Base-by-base conservation (phyloP, 2,888 invertebrate species). In the Tupiocoris notatus region DNA sequence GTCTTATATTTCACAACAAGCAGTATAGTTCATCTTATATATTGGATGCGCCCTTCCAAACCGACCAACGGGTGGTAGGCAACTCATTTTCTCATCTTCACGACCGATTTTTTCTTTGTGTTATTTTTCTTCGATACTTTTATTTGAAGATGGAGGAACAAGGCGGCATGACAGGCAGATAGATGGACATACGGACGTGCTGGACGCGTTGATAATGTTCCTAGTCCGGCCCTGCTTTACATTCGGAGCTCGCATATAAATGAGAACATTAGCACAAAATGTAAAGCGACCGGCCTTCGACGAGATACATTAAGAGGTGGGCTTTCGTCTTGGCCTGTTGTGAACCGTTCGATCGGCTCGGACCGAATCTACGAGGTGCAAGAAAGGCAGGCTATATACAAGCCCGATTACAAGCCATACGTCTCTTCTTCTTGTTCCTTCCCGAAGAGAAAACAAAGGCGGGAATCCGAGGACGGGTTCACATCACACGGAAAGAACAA, bases 191-290 rank as follows among this genome's bases (percentile, higher is more conserved):
- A 39, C 39, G 39, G 39, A 39, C 6, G 39, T 7, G 39, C 39
- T 39, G 39, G 12, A 39, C 39, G 39, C 39, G 70, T 59, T 59
- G 70, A 59, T 70, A 70, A 70, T 70, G 70, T 70, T 70, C 70
- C n/a, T n/a, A 20, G 16, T n/a, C 59, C 24, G 24, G 58, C 58
- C 23, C 70, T 70, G 23, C 23, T 70, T 59, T 58, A 70, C 70
- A 67, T 67, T 67, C 22, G 67, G 67, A 70, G 59, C 70, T 39
- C 61, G 70, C 70, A 70, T 70, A 70, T 70, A 70, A 70, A 70
- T 59, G 59, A 70, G 70, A 18, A 58, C 70, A 70, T 70, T 70
- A 70, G 70, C 70, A 70, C 70, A 61, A 70, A 59, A 70, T 70
- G 58, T 70, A 70, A 70, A 70, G 58, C 70, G 39, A 12, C 39